Conservation (phyloP, 2,113 vertebrate species). For the Rhabdomys dilectus region DNA sequence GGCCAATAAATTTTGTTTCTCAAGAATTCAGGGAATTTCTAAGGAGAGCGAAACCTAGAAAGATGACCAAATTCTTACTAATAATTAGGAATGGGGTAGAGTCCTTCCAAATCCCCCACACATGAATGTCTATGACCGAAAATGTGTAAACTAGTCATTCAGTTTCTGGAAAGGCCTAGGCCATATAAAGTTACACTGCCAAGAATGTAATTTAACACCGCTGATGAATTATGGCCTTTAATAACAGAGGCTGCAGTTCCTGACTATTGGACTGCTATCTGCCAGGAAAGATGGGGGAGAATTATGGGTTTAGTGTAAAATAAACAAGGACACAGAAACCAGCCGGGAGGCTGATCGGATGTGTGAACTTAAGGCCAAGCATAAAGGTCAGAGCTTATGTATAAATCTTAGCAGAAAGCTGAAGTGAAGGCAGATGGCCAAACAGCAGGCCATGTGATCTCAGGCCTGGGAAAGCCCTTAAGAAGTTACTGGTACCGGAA, state of each 20-base stretch:
- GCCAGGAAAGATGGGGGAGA: background rate
- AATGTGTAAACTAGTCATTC: background rate
- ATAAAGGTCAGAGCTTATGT: background rate
- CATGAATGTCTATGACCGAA: background rate
- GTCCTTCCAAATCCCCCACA: constrained; percentile 11
- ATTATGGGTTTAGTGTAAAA: background rate
- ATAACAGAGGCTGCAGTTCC: constrained; percentile 43
- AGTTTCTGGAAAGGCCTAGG: constrained; percentile 35
- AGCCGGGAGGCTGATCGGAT: accelerated
- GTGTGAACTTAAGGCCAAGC: background rate
- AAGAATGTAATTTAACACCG: constrained; percentile 53
- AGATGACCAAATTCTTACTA: background rate
- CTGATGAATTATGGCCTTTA: constrained; percentile 62
- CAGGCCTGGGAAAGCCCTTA: background rate
- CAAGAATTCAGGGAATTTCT: constrained; percentile 21
- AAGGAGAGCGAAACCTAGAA: constrained; percentile 21
- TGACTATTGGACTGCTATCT: background rate
- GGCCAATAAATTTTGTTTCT: constrained; percentile 18
- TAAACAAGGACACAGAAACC: background rate
- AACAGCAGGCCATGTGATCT: background rate
- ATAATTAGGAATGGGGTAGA: background rate
- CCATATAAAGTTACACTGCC: background rate
- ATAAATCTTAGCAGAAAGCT: constrained; percentile 1
- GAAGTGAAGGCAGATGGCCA: background rate
- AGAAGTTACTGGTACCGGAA: background rate